phyloP scores from a whole-genome alignment of 2,888 invertebrate species.

The Hypomecis punctinalis region DNA sequence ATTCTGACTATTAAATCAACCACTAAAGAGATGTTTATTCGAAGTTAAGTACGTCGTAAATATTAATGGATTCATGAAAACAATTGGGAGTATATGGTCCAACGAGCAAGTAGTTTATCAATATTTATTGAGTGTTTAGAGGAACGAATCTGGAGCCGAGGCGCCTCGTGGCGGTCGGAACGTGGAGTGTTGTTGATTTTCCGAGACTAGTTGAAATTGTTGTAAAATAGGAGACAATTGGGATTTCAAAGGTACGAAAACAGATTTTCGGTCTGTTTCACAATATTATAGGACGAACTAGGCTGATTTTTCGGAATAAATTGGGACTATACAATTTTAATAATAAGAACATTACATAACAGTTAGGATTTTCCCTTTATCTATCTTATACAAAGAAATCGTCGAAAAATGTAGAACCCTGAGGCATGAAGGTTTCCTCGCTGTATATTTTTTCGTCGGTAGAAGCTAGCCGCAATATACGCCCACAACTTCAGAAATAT shows the following conservation, averaged over 20 bases:
- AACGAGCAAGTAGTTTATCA: constrained; percentile 45
- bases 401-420: too few species aligned
- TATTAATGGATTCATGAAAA: constrained; percentile 48
- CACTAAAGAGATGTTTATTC: constrained; percentile 42
- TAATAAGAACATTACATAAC: too few species aligned
- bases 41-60: constrained; percentile 49
- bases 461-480: too few species aligned
- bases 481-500: too few species aligned
- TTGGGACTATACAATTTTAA: background rate
- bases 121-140: constrained; percentile 48
- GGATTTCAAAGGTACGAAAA: background rate
- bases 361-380: too few species aligned
- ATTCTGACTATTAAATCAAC: constrained; percentile 40
- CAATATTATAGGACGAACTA: background rate
- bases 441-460: too few species aligned
- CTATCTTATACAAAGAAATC: too few species aligned
- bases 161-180: constrained; percentile 8
- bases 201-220: background rate
- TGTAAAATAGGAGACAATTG: background rate
- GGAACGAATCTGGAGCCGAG: constrained; percentile 23
- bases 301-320: background rate
- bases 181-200: constrained; percentile 7
- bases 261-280: background rate
- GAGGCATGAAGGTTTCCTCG: too few species aligned
- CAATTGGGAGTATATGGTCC: constrained; percentile 48